Base-by-base conservation (phyloP, 2,888 invertebrate species). In the Drosophila quasianomalipes region DNA sequence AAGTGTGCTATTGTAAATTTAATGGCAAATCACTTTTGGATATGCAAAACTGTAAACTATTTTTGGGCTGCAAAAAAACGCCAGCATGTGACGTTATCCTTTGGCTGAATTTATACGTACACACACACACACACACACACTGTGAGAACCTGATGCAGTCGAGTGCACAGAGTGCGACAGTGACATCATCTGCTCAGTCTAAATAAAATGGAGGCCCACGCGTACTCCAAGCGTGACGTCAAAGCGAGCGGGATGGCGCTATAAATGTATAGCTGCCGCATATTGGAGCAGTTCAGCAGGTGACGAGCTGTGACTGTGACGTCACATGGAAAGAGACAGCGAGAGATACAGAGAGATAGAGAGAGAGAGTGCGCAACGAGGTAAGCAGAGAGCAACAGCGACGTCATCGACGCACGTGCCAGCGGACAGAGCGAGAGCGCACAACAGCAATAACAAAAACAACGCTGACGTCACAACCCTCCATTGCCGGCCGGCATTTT, bases 111-210 rank as follows among this genome's bases (percentile, higher is more conserved):
- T 85, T 83, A 74, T 66, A 68, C 52, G 30, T 33, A 7, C 22
- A n/a, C 57, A 60, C 10, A 47, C 47, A 14, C 7, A 14, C 14
- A 35, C 35, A 35, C 39, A 47, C 22, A 14, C 7, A 16, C 7
- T 7, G 22, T 22, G 47, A 6, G 5, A 4, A 16, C 30, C 53
- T 57, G 68, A 12, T 74, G 83, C 81, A 89, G 63, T 52, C 55
- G 59, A 70, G 57, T 52, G 67, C 62, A 57, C 69, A 64, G 53
- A 44, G 9, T 33, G 47, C 47, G 26, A 10, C 26, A 39, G 68
- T 82, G 88, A 91, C 88, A 74, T 81, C 91, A 90, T 74, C 39
- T 28, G 33, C 19, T 6, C 2, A n/a, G 19, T 30, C 22, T 30
- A 39, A 57, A 39, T 3, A 31, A 49, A 28, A 2, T 9, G 26